These are phyloP conservation scores for Sebastes diploproa DNA, from an alignment of 2,797 vertebrate genomes.

Conservation along the genomic window DNA sequence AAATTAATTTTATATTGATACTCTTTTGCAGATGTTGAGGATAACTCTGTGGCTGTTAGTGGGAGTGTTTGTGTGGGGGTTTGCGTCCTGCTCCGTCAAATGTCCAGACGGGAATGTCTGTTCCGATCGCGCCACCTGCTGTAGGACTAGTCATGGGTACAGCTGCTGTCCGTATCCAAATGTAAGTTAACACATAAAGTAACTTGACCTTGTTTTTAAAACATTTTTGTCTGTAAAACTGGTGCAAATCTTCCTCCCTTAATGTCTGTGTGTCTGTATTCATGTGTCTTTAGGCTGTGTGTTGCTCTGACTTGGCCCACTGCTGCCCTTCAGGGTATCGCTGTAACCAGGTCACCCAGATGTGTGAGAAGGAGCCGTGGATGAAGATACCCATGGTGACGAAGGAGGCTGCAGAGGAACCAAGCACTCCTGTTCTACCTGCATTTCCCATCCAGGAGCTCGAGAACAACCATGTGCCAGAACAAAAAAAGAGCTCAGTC, in stretches of 20 bases:
- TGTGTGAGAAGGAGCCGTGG: slow-evolving; percentile 65
- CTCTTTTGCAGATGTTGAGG: slow-evolving; percentile 77
- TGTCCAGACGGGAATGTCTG: slow-evolving; percentile 73
- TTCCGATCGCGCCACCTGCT: slow-evolving; percentile 65
- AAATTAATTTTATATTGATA: not conserved
- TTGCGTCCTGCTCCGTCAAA: slow-evolving; percentile 44
- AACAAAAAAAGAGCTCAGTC: slow-evolving; percentile 4
- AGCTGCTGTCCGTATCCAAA: slow-evolving; percentile 74
- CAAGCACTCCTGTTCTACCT: not conserved
- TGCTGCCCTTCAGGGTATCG: slow-evolving; percentile 74
- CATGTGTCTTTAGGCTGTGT: slow-evolving; percentile 69
- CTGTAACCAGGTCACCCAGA: slow-evolving; percentile 51
- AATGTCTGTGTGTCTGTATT: not conserved
- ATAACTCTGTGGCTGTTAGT: slow-evolving; percentile 63
- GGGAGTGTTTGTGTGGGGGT: slow-evolving; percentile 23
- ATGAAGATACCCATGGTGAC: slow-evolving; percentile 40
- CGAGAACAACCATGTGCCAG: not conserved
- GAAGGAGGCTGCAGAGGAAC: slow-evolving; percentile 38
- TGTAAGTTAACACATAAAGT: slow-evolving; percentile 47
- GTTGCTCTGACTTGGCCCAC: slow-evolving; percentile 75
- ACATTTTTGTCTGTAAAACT: not conserved
- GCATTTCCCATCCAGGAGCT: not conserved
- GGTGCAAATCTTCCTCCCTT: not conserved
- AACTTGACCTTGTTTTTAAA: not conserved
- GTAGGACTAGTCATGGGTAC: slow-evolving; percentile 53